Evolutionary conservation across 2,113 vertebrate genomes (phyloP).

Genomic region (Syrmaticus mikado): DNA sequence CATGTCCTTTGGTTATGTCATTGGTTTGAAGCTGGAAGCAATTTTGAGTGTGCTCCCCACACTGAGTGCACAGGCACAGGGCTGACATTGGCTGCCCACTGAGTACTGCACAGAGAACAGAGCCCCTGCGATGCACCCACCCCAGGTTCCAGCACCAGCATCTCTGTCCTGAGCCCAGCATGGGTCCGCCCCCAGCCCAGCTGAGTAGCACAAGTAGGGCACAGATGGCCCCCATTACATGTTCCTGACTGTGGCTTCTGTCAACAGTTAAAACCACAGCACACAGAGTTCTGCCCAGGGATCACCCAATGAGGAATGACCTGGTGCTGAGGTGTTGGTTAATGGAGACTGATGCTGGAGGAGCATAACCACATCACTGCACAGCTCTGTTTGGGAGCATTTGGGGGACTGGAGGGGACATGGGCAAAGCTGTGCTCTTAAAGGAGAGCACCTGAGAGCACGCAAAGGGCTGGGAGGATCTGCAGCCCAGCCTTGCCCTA

Average conservation of each 20-base stretch:
- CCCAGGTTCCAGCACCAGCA: neutral
- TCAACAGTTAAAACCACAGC: neutral
- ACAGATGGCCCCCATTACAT: conserved; percentile 41
- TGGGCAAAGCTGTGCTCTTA: neutral
- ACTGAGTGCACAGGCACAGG: neutral
- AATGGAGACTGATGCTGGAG: neutral
- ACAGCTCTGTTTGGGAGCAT: neutral
- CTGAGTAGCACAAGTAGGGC: conserved; percentile 17
- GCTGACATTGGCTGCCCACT: neutral
- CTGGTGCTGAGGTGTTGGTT: neutral
- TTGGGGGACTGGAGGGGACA: rapidly evolving
- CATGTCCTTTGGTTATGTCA: conserved; percentile 70
- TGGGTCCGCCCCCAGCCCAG: neutral
- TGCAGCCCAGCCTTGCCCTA: neutral
- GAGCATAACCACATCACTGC: neutral
- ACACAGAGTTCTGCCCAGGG: neutral
- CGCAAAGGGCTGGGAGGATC: neutral
- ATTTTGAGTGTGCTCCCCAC: neutral
- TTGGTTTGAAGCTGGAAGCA: conserved; percentile 39
- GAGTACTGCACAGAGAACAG: neutral
- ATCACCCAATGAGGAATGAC: rapidly evolving
- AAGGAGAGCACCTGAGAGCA: neutral
- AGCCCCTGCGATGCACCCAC: neutral
- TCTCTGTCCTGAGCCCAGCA: neutral
- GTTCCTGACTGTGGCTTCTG: neutral